Evolutionary conservation across 37 sponge, comb jelly and placozoan species (phyloP), one percentile per base, ranked within the genome.

Genomic region (Haliclona indistincta): DNA sequence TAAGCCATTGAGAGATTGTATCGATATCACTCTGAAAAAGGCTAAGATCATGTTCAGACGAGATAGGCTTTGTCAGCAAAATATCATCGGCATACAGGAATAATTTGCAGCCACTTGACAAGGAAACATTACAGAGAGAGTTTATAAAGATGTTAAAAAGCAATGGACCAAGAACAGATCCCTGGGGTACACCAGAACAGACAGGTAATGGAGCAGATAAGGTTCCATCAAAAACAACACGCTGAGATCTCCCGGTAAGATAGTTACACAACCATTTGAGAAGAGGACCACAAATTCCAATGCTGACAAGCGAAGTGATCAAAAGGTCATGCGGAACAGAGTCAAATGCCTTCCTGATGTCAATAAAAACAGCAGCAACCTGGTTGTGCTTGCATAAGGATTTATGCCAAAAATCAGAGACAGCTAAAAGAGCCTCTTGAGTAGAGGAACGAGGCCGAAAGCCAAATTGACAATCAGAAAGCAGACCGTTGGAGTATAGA

Each of bases 381-480:
- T 26, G 38, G 36, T 33, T 29, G 60, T 54, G 20, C 5, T 54
- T 72, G 4, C 4, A 29, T 11, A 72, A 56, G 8, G 32, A 10
- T 55, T 54, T 10, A 17, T 53, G 58, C 73, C 73, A 72, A 56
- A 5, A 4, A 38, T 72, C 25, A 13, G 73, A 51, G 36, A 54
- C 73, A 20, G 58, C 47, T 3, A 72, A 56, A 4, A 72, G 38
- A 38, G 73, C 73, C 23, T 72, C 56, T 54, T 72, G 73, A 6
- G 75, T 74, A 4, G 75, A 74, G 26, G 64, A 62, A 7, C 33
- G 32, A 19, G 75, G 75, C 10, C 63, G 5, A 25, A 74, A 74
- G 17, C 75, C 75, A 61, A 74, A 74, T 39, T 74, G 75, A 41
- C 64, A 38, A 28, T 58, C 39, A 17, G 75, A 74, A 17, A 74